Percentiles rank a stretch among this genome's conserved stretches.
Evolutionary conservation across 1,140 invertebrate genomes (phyloP).

Genomic region (Diploscapter pachys): DNA sequence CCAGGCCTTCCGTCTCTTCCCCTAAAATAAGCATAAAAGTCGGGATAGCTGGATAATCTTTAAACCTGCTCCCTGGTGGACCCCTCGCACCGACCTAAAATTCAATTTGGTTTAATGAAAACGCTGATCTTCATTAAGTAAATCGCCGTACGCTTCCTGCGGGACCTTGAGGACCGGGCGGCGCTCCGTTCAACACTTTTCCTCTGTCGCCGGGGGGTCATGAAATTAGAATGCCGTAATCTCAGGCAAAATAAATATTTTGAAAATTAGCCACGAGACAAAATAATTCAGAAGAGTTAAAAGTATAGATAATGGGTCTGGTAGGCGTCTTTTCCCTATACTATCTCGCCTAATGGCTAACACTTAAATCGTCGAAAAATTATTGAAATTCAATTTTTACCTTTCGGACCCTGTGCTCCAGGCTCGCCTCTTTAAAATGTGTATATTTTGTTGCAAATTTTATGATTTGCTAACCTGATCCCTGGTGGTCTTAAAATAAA

Average conservation of each 20-base stretch:
- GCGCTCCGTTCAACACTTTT: conserved; percentile 42
- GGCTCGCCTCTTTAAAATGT: conserved; percentile 26
- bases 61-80: background rate
- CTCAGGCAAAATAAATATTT: too few species aligned
- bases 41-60: background rate
- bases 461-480: too few species aligned
- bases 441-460: too few species aligned
- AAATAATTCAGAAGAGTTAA: too few species aligned
- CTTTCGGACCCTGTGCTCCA: conserved; percentile 39
- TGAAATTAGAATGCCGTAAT: too few species aligned
- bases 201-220: conserved; percentile 40
- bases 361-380: too few species aligned
- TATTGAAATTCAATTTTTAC: background rate
- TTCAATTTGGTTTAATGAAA: background rate
- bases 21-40: too few species aligned
- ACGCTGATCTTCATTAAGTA: background rate
- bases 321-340: too few species aligned
- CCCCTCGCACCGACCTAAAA: conserved; percentile 17
- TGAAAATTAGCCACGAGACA: too few species aligned
- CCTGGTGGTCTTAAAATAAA: too few species aligned
- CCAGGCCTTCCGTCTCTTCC: conserved; percentile 30
- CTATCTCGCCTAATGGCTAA: too few species aligned
- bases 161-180: conserved; percentile 38
- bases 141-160: conserved; percentile 20
- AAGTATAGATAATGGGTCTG: too few species aligned